Conservation (phyloP, 2,888 invertebrate genomes). For the Folsomia manolachei region DNA sequence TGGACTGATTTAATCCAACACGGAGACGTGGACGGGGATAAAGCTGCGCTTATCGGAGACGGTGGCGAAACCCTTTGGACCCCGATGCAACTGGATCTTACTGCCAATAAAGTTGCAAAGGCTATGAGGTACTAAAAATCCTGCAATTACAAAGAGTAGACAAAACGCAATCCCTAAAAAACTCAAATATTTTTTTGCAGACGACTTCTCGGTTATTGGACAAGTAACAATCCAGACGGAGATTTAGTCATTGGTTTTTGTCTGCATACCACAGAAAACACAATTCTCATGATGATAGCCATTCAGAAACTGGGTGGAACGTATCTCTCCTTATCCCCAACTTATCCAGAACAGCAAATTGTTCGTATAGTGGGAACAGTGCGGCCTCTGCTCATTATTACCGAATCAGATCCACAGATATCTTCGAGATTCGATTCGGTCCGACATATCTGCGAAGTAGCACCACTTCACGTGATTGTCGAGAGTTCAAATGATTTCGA, state of each 20-base stretch:
- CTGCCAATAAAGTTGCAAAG: slow-evolving; percentile 32
- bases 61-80: slow-evolving; percentile 14
- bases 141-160: neutral
- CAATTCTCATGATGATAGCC: slow-evolving; percentile 67
- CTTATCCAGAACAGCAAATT: slow-evolving; percentile 68
- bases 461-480: slow-evolving; percentile 12
- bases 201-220: slow-evolving; percentile 31
- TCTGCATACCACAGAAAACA: slow-evolving; percentile 70
- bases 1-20: slow-evolving; percentile 18
- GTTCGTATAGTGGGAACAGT: slow-evolving; percentile 73
- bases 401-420: slow-evolving; percentile 50
- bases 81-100: slow-evolving; percentile 22
- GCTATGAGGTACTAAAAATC: slow-evolving; percentile 20
- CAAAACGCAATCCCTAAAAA: no score
- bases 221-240: slow-evolving; percentile 62
- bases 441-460: slow-evolving; percentile 14
- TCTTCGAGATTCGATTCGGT: slow-evolving; percentile 23
- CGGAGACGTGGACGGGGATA: neutral
- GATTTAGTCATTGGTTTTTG: slow-evolving; percentile 74
- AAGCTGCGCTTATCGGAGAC: slow-evolving; percentile 19
- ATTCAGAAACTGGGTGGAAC: slow-evolving; percentile 77
- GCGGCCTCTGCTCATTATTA: slow-evolving; percentile 66
- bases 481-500: neutral
- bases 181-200: neutral
- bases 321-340: slow-evolving; percentile 70